Conservation (phyloP, 2,888 invertebrate genomes). For the Desoria tigrina region DNA sequence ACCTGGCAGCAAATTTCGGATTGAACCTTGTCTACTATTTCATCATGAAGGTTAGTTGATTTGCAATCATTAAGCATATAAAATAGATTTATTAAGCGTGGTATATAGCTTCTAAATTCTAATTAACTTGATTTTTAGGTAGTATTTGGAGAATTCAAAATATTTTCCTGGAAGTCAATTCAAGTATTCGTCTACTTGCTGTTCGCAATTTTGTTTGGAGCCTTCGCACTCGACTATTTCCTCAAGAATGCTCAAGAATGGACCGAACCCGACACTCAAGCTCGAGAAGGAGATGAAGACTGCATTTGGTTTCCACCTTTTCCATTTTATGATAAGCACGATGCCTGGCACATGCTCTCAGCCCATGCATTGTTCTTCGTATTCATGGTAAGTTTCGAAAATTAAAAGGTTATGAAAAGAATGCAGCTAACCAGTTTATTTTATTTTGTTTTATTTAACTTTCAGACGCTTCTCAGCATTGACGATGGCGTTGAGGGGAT, state of each 20-base stretch:
- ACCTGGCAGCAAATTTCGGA: constrained; percentile 4
- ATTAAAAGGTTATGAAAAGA: too few relatives aligned
- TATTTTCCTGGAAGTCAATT: constrained; percentile 1
- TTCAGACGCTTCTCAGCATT: constrained; percentile 8
- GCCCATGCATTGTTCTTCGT: constrained; percentile 13
- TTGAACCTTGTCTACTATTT: constrained; percentile 11
- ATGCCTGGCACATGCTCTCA: constrained; percentile 7
- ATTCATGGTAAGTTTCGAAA: constrained; percentile 13
- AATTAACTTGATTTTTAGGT: constrained; percentile 12
- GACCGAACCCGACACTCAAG: not conserved
- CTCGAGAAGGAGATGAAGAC: not conserved
- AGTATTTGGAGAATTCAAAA: constrained; percentile 14
- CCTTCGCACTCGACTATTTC: not conserved
- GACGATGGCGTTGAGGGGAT: constrained; percentile 19
- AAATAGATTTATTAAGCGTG: too few relatives aligned
- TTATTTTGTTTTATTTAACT: not conserved
- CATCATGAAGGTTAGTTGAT: constrained; percentile 15
- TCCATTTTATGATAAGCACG: constrained; percentile 11
- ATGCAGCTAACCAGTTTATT: not conserved
- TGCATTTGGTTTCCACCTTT: constrained; percentile 14
- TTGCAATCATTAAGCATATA: too few relatives aligned
- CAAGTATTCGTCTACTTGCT: constrained; percentile 10
- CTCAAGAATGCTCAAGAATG: not conserved
- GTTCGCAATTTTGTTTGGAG: not conserved
- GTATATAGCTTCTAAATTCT: too few relatives aligned